Evolutionary conservation across 2,888 invertebrate species (phyloP), one percentile per base, ranked within the genome.

Genomic region (Itoplectis maculator): DNA sequence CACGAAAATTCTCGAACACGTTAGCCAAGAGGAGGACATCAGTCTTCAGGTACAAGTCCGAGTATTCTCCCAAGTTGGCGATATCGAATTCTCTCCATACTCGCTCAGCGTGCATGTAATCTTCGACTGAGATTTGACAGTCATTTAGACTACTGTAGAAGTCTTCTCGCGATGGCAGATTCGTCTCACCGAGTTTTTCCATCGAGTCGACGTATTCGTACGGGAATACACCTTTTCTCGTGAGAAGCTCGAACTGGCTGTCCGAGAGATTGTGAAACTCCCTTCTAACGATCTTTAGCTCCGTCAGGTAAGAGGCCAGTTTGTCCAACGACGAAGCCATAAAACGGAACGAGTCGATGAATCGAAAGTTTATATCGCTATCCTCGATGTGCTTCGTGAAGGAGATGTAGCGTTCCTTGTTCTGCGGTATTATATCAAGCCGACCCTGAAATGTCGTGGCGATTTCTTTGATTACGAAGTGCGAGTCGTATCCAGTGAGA

Each of bases 1-100:
- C n/a, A 6, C 91, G 59, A 83, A 92, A 92, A 77, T 91, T 88
- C 84, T 92, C 92, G 81, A 92, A 92, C 6, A 92, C 84, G 69
- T 92, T 92, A 3, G 88, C 87, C 40, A 91, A 76, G 4, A 92
- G 78, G n/a, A 92, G 73, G 0, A 93, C 88, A 83, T 93, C 92
- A 0, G 89, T 88, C 85, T 90, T 90, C 29, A 92, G 56, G 81
- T 92, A 92, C 2, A 92, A 18, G 45, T 91, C 88, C 0, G 87
- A 85, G 79, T 93, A 93, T 72, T 92, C 90, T 0, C 88, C 88
- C 18, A 93, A 74, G 35, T 82, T 90, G 47, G 86, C 70, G 40
- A 88, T 87, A 0, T 88, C 56, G 65, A 93, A 92, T 23, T 49
- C 74, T 0, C 83, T 20, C 91, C 92, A 93, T 0, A 92, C 89